Percentiles rank a stretch among this genome's conserved stretches.
These are phyloP conservation scores for Drymodes brunneopygia DNA, from an alignment of 2,113 vertebrate genomes.

Conservation along the genomic window DNA sequence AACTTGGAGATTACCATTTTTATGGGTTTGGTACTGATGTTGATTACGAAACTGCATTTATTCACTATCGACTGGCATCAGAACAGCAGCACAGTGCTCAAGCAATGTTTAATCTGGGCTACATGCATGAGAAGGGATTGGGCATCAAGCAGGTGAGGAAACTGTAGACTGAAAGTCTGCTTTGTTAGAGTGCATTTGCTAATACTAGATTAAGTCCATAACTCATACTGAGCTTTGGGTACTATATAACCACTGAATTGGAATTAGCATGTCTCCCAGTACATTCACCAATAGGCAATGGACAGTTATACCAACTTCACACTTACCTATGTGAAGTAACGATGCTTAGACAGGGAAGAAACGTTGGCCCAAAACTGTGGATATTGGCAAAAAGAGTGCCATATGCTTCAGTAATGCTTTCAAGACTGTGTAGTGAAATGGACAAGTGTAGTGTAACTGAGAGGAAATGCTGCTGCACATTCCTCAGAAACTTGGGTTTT, in stretches of 20 bases:
- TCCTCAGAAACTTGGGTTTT: neutral
- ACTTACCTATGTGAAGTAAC: neutral
- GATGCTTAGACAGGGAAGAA: neutral
- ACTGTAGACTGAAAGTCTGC: neutral
- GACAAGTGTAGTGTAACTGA: neutral
- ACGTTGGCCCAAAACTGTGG: neutral
- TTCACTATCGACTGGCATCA: slow-evolving; percentile 94
- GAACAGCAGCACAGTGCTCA: slow-evolving; percentile 98
- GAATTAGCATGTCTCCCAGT: neutral
- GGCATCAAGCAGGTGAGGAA: slow-evolving; percentile 92
- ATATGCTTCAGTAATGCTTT: neutral
- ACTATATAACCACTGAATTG: neutral
- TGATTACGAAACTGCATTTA: slow-evolving; percentile 95
- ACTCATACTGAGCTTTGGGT: neutral
- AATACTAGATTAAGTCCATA: neutral
- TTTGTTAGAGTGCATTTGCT: neutral
- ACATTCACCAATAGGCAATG: neutral
- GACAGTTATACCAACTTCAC: neutral
- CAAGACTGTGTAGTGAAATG: neutral
- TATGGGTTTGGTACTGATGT: slow-evolving; percentile 96
- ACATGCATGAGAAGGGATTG: slow-evolving; percentile 97
- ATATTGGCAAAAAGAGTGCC: neutral
- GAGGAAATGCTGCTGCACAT: neutral
- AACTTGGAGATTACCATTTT: slow-evolving; percentile 98
- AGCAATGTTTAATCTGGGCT: slow-evolving; percentile 98